A percentile compares a stretch with the other conserved stretches of the same genome.
Evolutionary conservation across 1,140 invertebrate species (phyloP).

Genomic region (Paracyclopina nana): DNA sequence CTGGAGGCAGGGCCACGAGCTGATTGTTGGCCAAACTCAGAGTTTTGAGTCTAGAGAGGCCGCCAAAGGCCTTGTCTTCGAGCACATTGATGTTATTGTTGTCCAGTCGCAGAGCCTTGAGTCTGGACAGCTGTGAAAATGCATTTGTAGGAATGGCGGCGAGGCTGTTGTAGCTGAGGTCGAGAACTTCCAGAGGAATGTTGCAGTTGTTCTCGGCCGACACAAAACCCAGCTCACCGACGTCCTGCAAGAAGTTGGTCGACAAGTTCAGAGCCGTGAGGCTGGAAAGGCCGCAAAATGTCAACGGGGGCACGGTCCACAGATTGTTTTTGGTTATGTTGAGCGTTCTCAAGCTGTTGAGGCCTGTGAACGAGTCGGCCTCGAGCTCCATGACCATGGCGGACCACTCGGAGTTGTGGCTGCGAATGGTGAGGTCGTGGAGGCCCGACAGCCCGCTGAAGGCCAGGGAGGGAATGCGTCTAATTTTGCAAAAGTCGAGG

Average conservation of each 20-base stretch:
- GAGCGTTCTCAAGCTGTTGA: constrained; percentile 38
- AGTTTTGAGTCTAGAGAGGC: constrained; percentile 60
- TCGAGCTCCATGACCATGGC: constrained; percentile 18
- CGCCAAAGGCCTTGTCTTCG: constrained; percentile 52
- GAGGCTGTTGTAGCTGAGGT: constrained; percentile 43
- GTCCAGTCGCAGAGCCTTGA: constrained; percentile 39
- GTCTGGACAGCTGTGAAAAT: constrained; percentile 40
- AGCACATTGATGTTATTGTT: constrained; percentile 63
- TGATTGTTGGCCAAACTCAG: constrained; percentile 67
- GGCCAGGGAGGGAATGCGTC: constrained; percentile 48
- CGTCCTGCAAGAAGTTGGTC: constrained; percentile 47
- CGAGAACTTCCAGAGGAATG: constrained; percentile 35
- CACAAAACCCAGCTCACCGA: constrained; percentile 48
- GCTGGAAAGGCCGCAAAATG: constrained; percentile 49
- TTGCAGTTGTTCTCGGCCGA: neutral
- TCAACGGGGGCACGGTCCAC: constrained; percentile 37
- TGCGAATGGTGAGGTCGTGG: constrained; percentile 46
- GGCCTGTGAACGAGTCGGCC: constrained; percentile 45
- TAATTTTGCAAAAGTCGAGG: constrained; percentile 54
- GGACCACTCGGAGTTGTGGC: constrained; percentile 35
- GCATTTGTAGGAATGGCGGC: constrained; percentile 37
- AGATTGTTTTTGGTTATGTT: constrained; percentile 44
- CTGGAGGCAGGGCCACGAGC: constrained; percentile 21
- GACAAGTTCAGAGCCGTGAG: constrained; percentile 62
- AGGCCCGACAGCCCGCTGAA: constrained; percentile 50